phyloP scores from a whole-genome alignment of 2,797 vertebrate genomes.

The Acrossocheilus wenchowensis region DNA sequence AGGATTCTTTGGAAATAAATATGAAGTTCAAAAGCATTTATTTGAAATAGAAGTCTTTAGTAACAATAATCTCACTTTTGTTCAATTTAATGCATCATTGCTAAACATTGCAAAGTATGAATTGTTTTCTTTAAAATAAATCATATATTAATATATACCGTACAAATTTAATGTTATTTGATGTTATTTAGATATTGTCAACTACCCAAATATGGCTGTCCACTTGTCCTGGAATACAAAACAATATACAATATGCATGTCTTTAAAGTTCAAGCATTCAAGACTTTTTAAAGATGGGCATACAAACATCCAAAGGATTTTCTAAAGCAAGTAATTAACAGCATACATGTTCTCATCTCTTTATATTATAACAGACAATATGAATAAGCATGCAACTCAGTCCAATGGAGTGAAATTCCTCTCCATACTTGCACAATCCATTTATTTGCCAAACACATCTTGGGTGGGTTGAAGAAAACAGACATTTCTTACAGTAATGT shows the following conservation, averaged over 20 bases:
- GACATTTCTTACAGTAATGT: slow-evolving; percentile 47
- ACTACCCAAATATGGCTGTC: background rate
- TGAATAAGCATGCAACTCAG: slow-evolving; percentile 59
- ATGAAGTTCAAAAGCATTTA: no score
- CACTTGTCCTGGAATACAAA: background rate
- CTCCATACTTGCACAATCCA: slow-evolving; percentile 64
- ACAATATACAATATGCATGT: background rate
- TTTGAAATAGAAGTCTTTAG: no score
- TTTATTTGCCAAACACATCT: slow-evolving; percentile 39
- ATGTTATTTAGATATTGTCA: background rate
- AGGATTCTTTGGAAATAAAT: no score
- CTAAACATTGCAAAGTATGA: background rate
- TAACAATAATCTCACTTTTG: background rate
- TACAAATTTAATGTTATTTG: background rate
- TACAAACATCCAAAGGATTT: slow-evolving; percentile 21
- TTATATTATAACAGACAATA: slow-evolving; percentile 21
- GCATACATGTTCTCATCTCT: background rate
- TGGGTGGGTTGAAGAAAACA: slow-evolving; percentile 46
- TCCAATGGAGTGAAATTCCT: slow-evolving; percentile 58
- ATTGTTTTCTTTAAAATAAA: background rate
- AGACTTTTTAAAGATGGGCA: background rate
- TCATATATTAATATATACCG: background rate
- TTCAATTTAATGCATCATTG: background rate
- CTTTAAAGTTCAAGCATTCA: background rate
- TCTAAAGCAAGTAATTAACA: background rate